Evolutionary conservation across 2,888 invertebrate genomes (phyloP), one percentile per base, ranked within the genome.

Genomic region (Cryptocheilus praepositus): DNA sequence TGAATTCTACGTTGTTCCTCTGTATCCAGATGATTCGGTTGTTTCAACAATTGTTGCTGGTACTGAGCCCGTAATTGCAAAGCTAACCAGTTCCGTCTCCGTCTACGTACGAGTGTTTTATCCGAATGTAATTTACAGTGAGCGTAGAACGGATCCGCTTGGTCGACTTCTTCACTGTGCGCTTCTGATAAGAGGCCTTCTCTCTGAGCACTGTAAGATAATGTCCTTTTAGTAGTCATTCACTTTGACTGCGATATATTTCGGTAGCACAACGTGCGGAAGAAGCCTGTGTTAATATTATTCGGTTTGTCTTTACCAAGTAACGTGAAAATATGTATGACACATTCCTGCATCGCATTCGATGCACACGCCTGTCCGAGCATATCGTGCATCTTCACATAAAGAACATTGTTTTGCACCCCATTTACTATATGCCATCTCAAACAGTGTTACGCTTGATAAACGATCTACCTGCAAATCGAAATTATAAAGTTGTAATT

Each of bases 291-390:
- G 25, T 5, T 52, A 36, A 57, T 56, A 63, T 46, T 59, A 56
- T 36, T 36, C 13, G 7, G 55, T 56, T 55, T 62, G 54, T 28
- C 71, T 67, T 88, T 89, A 95, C 95, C 99, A 99, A 13, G 98
- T 98, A 49, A 98, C 98, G 89, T 99, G 99, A 89, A 99, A 98
- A 90, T 95, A 97, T 0, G 95, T 96, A 85, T 97, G 94, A 90
- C 99, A 99, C 93, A 99, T 95, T 25, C 99, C 99, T 11, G 99
- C 99, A 90, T 99, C 99, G 89, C 99, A 99, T 71, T 96, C 95
- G 62, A 99, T 96, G 86, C 97, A 96, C 15, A 99, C 96, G 1
- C 99, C 99, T 0, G 98, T 97, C 28, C 97, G 92, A 8, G 97
- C 94, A 83, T 95, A 94, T 49, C 96, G 91, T 3, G 94, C 92